A percentile compares a stretch with the other conserved stretches of the same genome.
Evolutionary conservation across 2,888 invertebrate species (phyloP).

Genomic region (Tridacna gigas): DNA sequence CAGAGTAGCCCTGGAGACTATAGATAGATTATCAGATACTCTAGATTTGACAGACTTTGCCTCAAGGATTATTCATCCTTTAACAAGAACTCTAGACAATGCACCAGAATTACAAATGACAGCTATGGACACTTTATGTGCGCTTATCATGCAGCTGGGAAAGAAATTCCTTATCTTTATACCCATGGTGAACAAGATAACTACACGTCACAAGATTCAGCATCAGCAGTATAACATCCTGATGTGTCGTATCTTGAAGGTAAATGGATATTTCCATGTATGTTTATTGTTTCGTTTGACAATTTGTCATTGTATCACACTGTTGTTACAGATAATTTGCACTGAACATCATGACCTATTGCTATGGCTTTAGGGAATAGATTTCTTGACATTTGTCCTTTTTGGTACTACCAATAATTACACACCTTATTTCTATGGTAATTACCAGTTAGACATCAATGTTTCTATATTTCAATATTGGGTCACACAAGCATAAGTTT

Average conservation of each 20-base stretch:
- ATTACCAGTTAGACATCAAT: too few relatives aligned
- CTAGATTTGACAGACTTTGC: constrained; percentile 96
- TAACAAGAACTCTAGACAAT: constrained; percentile 93
- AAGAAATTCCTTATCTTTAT: constrained; percentile 96
- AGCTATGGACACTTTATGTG: constrained; percentile 96
- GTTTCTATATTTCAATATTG: too few relatives aligned
- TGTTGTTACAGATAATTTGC: too few relatives aligned
- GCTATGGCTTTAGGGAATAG: too few relatives aligned
- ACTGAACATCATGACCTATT: too few relatives aligned
- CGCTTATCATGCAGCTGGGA: constrained; percentile 94
- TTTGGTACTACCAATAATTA: too few relatives aligned
- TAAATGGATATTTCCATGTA: constrained; percentile 49
- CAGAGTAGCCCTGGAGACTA: constrained; percentile 89
- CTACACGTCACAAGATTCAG: constrained; percentile 84
- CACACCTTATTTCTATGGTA: too few relatives aligned
- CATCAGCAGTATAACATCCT: constrained; percentile 92
- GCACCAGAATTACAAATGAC: constrained; percentile 89
- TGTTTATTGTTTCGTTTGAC: too few relatives aligned
- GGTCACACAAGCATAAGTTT: too few relatives aligned
- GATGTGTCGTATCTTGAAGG: constrained; percentile 85
- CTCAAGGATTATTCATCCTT: constrained; percentile 96
- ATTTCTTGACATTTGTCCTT: too few relatives aligned
- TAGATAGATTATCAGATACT: constrained; percentile 94
- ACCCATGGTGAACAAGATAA: constrained; percentile 94
- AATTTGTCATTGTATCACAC: too few relatives aligned